Evolutionary conservation across 2,113 vertebrate genomes (phyloP).

Genomic region (Sinosuthora webbiana): DNA sequence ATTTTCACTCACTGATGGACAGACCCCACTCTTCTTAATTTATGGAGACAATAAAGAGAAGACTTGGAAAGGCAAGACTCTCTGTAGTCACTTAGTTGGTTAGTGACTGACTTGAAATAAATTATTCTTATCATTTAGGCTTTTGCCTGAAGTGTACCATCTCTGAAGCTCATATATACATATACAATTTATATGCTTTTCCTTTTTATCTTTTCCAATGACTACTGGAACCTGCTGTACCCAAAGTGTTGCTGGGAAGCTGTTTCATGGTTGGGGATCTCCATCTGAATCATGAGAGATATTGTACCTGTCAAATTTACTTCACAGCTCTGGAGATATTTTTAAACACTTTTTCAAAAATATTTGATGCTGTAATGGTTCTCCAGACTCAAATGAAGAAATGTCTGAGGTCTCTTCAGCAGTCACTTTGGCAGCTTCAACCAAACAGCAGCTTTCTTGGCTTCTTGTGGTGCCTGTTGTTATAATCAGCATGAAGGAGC

Average conservation of each 20-base stretch:
- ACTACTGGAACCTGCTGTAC: not conserved
- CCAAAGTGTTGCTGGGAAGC: not conserved
- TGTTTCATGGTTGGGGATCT: not conserved
- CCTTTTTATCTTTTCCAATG: not conserved
- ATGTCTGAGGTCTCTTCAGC: not conserved
- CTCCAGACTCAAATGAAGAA: not conserved
- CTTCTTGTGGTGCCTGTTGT: not conserved
- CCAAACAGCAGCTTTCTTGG: not conserved
- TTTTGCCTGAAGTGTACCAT: not conserved
- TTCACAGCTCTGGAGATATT: not conserved
- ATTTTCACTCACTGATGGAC: not conserved
- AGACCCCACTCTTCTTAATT: not conserved
- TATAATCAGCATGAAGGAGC: not conserved
- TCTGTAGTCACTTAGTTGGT: not conserved
- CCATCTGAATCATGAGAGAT: not conserved
- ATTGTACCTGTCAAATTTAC: not conserved
- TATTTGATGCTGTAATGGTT: not conserved
- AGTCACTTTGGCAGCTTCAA: not conserved
- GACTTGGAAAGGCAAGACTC: not conserved
- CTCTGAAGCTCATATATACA: not conserved
- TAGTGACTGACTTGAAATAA: not conserved
- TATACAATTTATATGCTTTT: not conserved
- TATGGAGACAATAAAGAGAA: not conserved
- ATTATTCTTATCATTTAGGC: not conserved
- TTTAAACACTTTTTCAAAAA: not conserved